Percentiles rank a stretch among this genome's conserved stretches.
Conservation (phyloP, 2,888 invertebrate genomes). For the Synergus itoensis region DNA sequence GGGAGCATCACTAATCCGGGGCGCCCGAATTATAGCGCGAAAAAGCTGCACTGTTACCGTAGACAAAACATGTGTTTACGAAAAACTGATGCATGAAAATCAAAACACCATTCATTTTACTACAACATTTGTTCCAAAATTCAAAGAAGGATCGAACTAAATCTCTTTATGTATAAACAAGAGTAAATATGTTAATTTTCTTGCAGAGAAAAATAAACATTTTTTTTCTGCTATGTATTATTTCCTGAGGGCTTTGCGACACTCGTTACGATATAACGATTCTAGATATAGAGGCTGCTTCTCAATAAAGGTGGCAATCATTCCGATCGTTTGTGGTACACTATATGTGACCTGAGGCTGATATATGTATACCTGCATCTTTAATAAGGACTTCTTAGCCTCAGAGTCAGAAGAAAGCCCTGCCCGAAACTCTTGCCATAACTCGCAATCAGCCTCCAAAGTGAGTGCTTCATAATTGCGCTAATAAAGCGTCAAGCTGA, state of each 20-base stretch:
- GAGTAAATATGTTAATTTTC: no score
- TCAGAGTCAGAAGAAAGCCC: no score
- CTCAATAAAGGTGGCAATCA: no score
- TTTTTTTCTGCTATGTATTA: no score
- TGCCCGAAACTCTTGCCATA: constrained; percentile 55
- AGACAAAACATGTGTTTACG: background rate
- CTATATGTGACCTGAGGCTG: no score
- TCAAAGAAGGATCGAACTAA: background rate
- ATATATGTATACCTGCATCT: no score
- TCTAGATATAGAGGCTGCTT: no score
- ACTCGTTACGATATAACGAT: no score
- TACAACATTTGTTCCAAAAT: background rate
- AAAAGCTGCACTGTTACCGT: background rate
- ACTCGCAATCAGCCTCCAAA: constrained; percentile 61
- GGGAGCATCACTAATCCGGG: background rate
- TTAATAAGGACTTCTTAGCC: no score
- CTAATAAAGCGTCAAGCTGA: constrained; percentile 55
- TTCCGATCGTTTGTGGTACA: no score
- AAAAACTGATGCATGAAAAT: background rate
- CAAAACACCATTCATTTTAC: constrained; percentile 1
- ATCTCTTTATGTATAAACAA: background rate
- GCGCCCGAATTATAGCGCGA: background rate
- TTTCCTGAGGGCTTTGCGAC: no score
- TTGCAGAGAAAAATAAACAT: no score
- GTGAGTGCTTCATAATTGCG: constrained; percentile 58